phyloP scores from a whole-genome alignment of 2,888 invertebrate species.

The Periphyllus acericola region DNA sequence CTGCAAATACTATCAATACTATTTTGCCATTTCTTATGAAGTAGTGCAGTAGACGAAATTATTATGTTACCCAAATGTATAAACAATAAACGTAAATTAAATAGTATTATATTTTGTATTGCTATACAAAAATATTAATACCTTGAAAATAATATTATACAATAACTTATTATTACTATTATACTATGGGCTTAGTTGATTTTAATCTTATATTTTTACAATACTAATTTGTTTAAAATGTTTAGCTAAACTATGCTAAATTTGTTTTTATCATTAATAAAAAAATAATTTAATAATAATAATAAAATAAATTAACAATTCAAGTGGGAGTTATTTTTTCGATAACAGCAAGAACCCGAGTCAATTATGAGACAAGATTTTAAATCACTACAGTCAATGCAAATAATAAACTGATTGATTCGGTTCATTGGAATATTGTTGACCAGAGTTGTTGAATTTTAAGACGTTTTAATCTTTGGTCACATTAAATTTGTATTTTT shows the following conservation, averaged over 20 bases:
- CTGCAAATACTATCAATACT: too few relatives aligned
- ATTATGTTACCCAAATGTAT: background rate
- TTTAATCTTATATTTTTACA: background rate
- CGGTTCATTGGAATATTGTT: conserved; percentile 38
- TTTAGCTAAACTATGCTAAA: conserved; percentile 16
- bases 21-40: background rate
- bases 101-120: background rate
- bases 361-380: conserved; percentile 21
- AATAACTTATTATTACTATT: background rate
- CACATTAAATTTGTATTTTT: conserved; percentile 24
- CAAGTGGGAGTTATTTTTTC: conserved; percentile 19
- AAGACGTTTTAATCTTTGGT: conserved; percentile 48
- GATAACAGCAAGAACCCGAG: background rate
- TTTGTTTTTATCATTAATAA: conserved; percentile 17
- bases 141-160: background rate
- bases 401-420: conserved; percentile 56
- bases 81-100: background rate
- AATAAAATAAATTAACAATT: conserved; percentile 37
- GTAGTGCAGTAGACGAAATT: background rate
- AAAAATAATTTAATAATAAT: background rate
- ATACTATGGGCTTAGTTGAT: background rate
- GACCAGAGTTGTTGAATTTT: conserved; percentile 54
- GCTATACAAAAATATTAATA: too few relatives aligned
- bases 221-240: background rate
- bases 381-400: conserved; percentile 39